These are phyloP conservation scores for Nomada hirtipes DNA, from an alignment of 2,888 invertebrate genomes.

Conservation along the genomic window DNA sequence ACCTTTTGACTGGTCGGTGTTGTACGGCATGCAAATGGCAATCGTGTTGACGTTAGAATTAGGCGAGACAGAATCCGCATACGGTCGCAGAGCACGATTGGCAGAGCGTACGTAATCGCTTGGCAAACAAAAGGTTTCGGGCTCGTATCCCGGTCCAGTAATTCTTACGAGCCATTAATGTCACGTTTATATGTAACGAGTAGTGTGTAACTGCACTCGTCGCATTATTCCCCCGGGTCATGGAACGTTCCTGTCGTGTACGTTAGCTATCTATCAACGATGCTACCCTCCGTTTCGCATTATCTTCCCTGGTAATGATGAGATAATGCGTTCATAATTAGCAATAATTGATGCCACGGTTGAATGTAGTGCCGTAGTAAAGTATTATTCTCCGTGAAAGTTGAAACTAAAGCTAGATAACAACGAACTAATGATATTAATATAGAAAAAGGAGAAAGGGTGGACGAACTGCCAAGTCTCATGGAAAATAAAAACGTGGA, in stretches of 20 bases:
- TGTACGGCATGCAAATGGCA: background rate
- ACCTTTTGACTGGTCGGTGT: background rate
- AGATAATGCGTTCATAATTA: too few relatives aligned
- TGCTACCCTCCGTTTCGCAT: too few relatives aligned
- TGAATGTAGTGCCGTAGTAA: too few relatives aligned
- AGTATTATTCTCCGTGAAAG: too few relatives aligned
- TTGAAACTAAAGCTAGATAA: too few relatives aligned
- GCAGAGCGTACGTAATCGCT: constrained; percentile 5
- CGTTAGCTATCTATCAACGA: too few relatives aligned
- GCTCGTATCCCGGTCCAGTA: constrained; percentile 18
- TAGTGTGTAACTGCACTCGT: background rate
- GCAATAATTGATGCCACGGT: too few relatives aligned
- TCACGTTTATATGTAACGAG: constrained; percentile 21
- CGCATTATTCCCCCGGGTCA: constrained; percentile 1
- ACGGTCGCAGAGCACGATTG: constrained; percentile 20
- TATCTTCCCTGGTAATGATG: too few relatives aligned
- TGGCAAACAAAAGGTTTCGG: constrained; percentile 23
- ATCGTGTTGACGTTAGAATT: constrained; percentile 7
- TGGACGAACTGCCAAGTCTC: background rate
- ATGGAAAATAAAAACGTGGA: background rate
- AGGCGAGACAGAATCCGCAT: constrained; percentile 22
- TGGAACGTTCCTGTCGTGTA: background rate
- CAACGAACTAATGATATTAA: too few relatives aligned
- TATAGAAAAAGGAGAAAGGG: too few relatives aligned
- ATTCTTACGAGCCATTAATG: constrained; percentile 30